Percentiles rank a stretch among this genome's conserved stretches.
Conservation (phyloP, 2,888 invertebrate species). For the Xestia c-nigrum region DNA sequence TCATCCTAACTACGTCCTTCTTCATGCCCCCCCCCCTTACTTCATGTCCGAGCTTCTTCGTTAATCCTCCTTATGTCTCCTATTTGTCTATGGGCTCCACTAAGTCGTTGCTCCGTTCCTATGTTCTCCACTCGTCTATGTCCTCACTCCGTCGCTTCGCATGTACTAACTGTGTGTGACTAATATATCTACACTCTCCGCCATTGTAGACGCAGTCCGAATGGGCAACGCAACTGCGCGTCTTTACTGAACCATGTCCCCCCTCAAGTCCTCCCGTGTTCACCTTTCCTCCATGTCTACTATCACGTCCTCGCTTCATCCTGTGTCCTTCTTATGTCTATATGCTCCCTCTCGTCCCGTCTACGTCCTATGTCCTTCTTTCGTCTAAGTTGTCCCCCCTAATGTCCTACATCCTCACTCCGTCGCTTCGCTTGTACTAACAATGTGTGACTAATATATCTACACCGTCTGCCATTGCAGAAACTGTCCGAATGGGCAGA, state of each 20-base stretch:
- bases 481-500: slow-evolving; percentile 55
- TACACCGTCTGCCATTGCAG: slow-evolving; percentile 41
- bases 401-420: neutral
- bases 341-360: no score
- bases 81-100: no score
- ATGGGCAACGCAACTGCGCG: slow-evolving; percentile 51
- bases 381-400: neutral
- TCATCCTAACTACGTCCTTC: no score
- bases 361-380: no score
- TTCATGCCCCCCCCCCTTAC: no score
- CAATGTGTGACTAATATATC: slow-evolving; percentile 54
- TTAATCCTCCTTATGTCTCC: no score
- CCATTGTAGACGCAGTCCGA: slow-evolving; percentile 51
- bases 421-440: slow-evolving; percentile 23
- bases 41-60: no score
- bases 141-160: neutral
- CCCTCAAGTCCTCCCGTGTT: no score
- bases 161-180: slow-evolving; percentile 47
- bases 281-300: no score
- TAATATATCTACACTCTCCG: slow-evolving; percentile 44
- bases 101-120: neutral
- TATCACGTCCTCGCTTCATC: no score
- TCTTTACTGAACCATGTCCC: slow-evolving; percentile 49
- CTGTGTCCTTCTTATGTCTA: no score
- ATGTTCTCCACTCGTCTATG: neutral